Conservation (phyloP, 2,113 vertebrate genomes). For the Tragelaphus strepsiceros region DNA sequence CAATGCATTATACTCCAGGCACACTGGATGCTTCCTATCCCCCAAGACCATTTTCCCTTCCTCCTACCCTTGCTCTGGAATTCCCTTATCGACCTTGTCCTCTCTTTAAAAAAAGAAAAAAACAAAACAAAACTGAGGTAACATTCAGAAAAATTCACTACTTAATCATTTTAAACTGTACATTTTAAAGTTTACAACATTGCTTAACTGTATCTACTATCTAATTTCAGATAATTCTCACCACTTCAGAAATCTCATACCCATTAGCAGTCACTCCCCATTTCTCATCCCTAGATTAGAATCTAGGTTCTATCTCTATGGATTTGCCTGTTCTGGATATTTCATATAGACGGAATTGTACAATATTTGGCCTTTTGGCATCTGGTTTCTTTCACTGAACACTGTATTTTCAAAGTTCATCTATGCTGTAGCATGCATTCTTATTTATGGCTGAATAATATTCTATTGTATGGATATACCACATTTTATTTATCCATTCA, state of each 20-base stretch:
- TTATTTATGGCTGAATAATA: neutral
- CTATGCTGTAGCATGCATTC: neutral
- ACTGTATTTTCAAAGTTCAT: neutral
- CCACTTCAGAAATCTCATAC: neutral
- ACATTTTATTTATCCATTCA: neutral
- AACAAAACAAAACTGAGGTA: neutral
- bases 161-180: neutral
- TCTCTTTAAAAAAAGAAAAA: neutral
- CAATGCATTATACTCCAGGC: neutral
- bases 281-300: neutral
- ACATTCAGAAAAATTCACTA: neutral
- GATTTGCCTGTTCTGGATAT: neutral
- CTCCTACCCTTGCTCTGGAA: neutral
- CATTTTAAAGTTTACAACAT: neutral
- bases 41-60: neutral
- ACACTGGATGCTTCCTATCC: neutral
- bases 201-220: neutral
- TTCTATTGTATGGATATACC: no score
- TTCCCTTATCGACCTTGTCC: neutral
- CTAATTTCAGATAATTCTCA: neutral
- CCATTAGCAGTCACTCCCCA: neutral
- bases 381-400: neutral
- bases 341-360: no score
- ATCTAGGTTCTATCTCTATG: neutral
- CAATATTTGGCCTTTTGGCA: neutral